Base-by-base conservation (phyloP, 92 coral and sea anemone species). In the Porites cylindrica region DNA sequence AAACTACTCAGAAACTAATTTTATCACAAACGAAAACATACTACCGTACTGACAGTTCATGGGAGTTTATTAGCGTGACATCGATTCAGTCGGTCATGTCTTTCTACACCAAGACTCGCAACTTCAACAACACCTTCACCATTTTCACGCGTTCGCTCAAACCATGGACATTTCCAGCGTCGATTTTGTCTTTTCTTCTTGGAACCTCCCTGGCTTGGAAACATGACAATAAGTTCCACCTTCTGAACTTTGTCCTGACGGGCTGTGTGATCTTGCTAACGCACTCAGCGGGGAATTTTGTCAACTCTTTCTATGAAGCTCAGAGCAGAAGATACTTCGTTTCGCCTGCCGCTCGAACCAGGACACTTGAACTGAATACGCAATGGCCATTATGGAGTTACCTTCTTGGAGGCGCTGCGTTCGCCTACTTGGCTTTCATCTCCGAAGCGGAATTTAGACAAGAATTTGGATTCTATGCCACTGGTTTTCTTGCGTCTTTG, bases 161-260 rank as follows among this genome's bases (percentile, higher is more conserved):
- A 61, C 99, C 99, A 14, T 97, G 98, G 98, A 95, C 98, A 19
- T 85, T 97, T 59, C 95, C 99, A 16, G 93, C 93, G 43, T 97
- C 98, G 13, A 72, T 95, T 51, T 79, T 92, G 67, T 95, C 98
- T 16, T 91, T 97, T 50, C 86, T 92, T 47, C 90, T 97, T 7
- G 99, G 99, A 3, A 91, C 91, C 6, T 87, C 86, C 21, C 89
- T 97, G 6, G 95, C 98, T 9, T 97, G 96, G 97, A 96, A 94
- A 61, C 71, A 92, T 62, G 86, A 84, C 50, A 64, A 76, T 7
- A 84, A 61, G 62, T 97, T 97, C 75, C 89, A 89, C 62, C 86
- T 90, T 17, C 83, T 77, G 56, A 78, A 80, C 32, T 89, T 80
- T 53, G 2, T 93, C 19, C 88, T 97, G 64, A 81, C 97, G 20